Evolutionary conservation across 2,113 vertebrate genomes (phyloP).

Genomic region (Anarhynchus alexandrinus): DNA sequence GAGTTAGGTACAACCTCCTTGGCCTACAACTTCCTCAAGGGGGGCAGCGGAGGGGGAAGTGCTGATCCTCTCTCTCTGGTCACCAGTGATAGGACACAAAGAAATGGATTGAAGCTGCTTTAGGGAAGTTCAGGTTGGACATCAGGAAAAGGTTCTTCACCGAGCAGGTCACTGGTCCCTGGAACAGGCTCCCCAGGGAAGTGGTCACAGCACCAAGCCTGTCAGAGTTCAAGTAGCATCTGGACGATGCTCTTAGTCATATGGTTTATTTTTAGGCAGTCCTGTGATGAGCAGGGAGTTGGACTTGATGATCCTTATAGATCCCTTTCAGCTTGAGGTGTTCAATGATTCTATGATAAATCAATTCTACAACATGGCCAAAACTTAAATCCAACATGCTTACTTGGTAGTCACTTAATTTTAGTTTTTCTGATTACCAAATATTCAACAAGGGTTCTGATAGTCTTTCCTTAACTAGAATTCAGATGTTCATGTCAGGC

Average conservation of each 20-base stretch:
- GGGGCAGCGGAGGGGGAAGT: rapidly evolving
- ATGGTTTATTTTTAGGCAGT: background rate
- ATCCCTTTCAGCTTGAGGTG: background rate
- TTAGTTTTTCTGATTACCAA: background rate
- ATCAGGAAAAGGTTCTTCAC: background rate
- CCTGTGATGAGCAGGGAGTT: background rate
- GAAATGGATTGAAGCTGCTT: background rate
- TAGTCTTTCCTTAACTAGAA: background rate
- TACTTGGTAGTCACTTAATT: background rate
- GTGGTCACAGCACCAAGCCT: background rate
- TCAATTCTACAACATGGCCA: background rate
- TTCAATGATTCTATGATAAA: background rate
- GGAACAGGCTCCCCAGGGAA: background rate
- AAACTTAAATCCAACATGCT: background rate
- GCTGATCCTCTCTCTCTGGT: background rate
- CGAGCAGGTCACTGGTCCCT: rapidly evolving
- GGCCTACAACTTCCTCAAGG: background rate
- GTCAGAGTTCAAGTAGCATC: background rate
- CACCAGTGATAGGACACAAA: background rate
- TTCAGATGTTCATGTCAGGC: background rate
- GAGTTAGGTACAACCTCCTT: background rate
- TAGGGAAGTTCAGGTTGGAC: background rate
- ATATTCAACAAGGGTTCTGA: background rate
- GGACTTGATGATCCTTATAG: background rate
- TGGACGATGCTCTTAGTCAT: background rate